Evolutionary conservation across 2,888 invertebrate species (phyloP).

Genomic region (Limnephilus auricula): DNA sequence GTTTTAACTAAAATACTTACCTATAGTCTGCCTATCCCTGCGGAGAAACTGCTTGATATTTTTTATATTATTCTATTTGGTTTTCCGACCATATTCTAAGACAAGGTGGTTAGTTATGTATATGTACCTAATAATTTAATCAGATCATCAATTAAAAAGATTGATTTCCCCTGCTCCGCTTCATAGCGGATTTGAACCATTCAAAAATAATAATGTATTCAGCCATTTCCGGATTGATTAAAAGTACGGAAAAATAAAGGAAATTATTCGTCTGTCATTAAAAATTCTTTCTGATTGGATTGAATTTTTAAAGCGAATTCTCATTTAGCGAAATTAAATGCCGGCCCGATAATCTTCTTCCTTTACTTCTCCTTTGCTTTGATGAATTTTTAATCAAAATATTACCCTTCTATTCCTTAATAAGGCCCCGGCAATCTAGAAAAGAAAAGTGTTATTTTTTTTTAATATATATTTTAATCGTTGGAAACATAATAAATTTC

Average conservation of each 20-base stretch:
- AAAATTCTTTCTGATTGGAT: slow-evolving; percentile 33
- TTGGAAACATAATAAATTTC: no score
- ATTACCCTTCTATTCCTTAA: no score
- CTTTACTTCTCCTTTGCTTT: not conserved
- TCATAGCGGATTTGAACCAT: not conserved
- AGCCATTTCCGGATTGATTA: slow-evolving; percentile 32
- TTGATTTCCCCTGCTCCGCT: not conserved
- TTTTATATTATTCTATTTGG: no score
- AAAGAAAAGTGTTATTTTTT: no score
- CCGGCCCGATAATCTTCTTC: not conserved
- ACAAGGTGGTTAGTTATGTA: no score
- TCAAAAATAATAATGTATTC: slow-evolving; percentile 23
- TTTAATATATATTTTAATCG: no score
- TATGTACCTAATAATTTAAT: no score
- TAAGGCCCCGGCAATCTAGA: no score
- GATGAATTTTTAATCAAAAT: not conserved
- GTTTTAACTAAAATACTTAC: no score
- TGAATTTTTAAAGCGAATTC: slow-evolving; percentile 2
- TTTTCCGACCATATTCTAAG: no score
- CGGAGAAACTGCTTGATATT: no score
- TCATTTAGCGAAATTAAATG: not conserved
- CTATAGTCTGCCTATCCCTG: no score
- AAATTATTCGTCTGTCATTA: slow-evolving; percentile 4
- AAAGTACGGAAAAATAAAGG: slow-evolving; percentile 9
- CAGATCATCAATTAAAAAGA: not conserved